Conservation (phyloP, 2,888 invertebrate species). For the Amiota minor region DNA sequence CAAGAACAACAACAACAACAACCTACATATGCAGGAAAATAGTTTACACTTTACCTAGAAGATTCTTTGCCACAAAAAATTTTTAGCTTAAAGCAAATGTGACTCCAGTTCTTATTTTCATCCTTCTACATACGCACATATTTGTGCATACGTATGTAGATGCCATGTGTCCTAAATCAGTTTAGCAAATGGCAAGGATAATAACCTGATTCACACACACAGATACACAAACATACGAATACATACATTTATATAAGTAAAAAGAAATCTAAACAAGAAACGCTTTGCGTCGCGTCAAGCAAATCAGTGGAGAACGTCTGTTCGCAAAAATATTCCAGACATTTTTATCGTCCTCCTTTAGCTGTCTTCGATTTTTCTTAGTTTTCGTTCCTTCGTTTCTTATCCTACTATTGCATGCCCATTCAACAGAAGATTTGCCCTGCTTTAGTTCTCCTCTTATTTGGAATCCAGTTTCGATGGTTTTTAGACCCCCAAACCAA, state of each 20-base stretch:
- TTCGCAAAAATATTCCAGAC: constrained; percentile 66
- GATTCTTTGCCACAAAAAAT: too few relatives aligned
- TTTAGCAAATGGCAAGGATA: constrained; percentile 66
- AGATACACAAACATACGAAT: constrained; percentile 29
- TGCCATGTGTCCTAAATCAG: constrained; percentile 54
- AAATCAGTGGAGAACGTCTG: constrained; percentile 60
- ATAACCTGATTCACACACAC: constrained; percentile 56
- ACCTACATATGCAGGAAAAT: neutral
- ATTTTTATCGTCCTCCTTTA: constrained; percentile 71
- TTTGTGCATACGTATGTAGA: neutral
- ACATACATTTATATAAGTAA: constrained; percentile 28
- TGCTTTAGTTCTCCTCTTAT: constrained; percentile 28
- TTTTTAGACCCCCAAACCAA: too few relatives aligned
- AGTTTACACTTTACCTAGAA: constrained; percentile 15
- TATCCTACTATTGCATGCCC: constrained; percentile 34
- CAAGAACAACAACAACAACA: neutral
- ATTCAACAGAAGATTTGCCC: neutral
- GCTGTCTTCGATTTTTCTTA: constrained; percentile 66
- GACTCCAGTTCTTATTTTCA: too few relatives aligned
- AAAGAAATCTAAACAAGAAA: neutral
- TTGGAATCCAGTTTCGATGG: neutral
- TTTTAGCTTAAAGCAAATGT: too few relatives aligned
- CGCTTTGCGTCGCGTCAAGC: constrained; percentile 54
- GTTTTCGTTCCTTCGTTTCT: constrained; percentile 23
- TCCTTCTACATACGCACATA: too few relatives aligned